Percentiles rank a stretch among this genome's conserved stretches.
Evolutionary conservation across 2,113 vertebrate species (phyloP).

Genomic region (Hippocampus mohnikei): DNA sequence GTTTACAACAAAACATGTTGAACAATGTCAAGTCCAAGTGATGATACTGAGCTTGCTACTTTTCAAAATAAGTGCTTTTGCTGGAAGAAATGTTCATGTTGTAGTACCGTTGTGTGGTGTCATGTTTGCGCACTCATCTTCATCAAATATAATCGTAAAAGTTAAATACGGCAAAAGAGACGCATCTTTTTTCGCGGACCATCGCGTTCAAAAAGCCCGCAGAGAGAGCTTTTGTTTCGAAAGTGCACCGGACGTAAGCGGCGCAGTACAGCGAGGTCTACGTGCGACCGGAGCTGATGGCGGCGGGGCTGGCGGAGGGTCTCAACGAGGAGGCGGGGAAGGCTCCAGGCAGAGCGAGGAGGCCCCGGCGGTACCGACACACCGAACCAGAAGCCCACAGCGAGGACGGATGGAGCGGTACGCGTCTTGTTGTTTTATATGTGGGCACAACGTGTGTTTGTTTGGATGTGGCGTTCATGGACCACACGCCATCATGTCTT

Average conservation of each 20-base stretch:
- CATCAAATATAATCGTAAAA: neutral
- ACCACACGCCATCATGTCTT: constrained; percentile 21
- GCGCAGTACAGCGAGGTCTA: constrained; percentile 20
- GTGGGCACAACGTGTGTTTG: neutral
- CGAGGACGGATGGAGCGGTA: constrained; percentile 24
- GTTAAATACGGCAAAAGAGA: neutral
- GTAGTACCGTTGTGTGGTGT: no score
- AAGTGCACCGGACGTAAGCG: constrained; percentile 15
- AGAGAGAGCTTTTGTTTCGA: constrained; percentile 45
- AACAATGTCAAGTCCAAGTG: neutral
- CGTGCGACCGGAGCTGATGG: constrained; percentile 57
- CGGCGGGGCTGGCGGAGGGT: constrained; percentile 61
- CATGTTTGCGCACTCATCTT: neutral
- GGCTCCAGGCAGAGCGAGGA: constrained; percentile 25
- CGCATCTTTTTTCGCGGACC: neutral
- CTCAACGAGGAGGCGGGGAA: constrained; percentile 54
- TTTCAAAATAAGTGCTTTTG: neutral
- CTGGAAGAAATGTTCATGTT: neutral
- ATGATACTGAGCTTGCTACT: no score
- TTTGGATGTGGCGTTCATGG: constrained; percentile 25
- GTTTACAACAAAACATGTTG: neutral
- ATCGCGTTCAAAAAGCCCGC: neutral
- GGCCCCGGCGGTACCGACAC: constrained; percentile 28
- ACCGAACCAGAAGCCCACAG: neutral
- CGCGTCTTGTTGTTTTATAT: neutral